Evolutionary conservation across 2,113 vertebrate species (phyloP), one percentile per base, ranked within the genome.

Genomic region (Ictidomys tridecemlineatus): DNA sequence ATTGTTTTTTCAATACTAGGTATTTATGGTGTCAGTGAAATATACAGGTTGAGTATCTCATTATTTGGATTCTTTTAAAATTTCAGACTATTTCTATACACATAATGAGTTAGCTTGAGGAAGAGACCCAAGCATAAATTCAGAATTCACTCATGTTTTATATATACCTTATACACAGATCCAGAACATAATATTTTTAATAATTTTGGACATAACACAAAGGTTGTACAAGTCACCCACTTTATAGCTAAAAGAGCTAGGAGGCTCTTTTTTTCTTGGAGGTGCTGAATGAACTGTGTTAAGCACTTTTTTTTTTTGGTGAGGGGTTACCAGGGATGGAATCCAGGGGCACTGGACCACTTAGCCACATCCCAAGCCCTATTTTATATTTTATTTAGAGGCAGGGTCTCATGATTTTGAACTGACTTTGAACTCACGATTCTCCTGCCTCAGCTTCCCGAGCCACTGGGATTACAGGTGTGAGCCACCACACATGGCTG

Each of bases 21-120:
- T 76, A 93, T 93, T 90, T 73, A 56, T 91, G 56, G 78, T 91
- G 18, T 28, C 72, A 39, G 34, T 42, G 94, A 91, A 30, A 89
- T 65, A 51, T 67, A 34, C 74, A 83, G 65, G n/a, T 72, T 58
- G 20, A 58, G 3, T 69, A 63, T 37, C 34, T 22, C 65, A 45
- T 45, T 45, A 45, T 45, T 45, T 61, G 70, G 30, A 39, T 69
- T 32, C 30, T 80, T 70, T 37, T 17, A 45, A 42, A 65, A 58
- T 28, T 48, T 78, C n/a, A 2, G 34, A 78, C 48, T 65, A n/a
- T 51, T 90, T 51, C 11, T 28, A 39, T 80, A 70, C 69, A 56
- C 2, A 56, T 9, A 37, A 51, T 67, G 22, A 90, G 28, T 37
- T 74, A 32, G 42, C 53, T 61, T 74, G 28, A 28, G 26, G 53